Conservation (phyloP, 2,888 invertebrate species). For the Sarcophaga carnaria region DNA sequence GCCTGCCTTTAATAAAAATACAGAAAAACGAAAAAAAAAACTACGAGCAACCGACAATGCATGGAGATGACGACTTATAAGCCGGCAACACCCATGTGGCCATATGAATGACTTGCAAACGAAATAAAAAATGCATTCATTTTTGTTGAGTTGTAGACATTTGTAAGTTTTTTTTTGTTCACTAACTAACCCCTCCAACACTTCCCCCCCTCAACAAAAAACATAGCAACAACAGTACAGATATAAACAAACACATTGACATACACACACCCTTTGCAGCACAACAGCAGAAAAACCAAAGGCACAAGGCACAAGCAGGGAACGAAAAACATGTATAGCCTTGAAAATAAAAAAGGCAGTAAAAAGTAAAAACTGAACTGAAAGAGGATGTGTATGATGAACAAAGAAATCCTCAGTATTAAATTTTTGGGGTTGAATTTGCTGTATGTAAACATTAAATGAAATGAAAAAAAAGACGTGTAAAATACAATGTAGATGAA, state of each 20-base stretch:
- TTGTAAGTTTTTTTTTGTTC: constrained; percentile 41
- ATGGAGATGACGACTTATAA: constrained; percentile 40
- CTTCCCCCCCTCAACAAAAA: constrained; percentile 36
- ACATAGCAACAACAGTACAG: constrained; percentile 11
- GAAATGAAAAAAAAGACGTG: background rate
- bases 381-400: constrained; percentile 38
- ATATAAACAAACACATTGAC: constrained; percentile 12
- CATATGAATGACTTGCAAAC: constrained; percentile 20
- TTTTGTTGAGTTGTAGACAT: constrained; percentile 33
- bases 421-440: constrained; percentile 57
- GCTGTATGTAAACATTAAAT: constrained; percentile 22
- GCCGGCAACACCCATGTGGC: constrained; percentile 68
- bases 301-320: constrained; percentile 15
- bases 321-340: constrained; percentile 54
- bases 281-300: background rate
- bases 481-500: background rate
- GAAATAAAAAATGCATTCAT: constrained; percentile 49
- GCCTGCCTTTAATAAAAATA: constrained; percentile 35
- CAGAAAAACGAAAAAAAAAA: background rate
- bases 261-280: constrained; percentile 52
- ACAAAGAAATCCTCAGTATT: constrained; percentile 54
- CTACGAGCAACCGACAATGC: constrained; percentile 1
- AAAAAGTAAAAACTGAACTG: background rate
- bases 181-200: constrained; percentile 29
- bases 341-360: constrained; percentile 48